Conservation (phyloP, 2,797 vertebrate species). For the Tamandua tetradactyla region DNA sequence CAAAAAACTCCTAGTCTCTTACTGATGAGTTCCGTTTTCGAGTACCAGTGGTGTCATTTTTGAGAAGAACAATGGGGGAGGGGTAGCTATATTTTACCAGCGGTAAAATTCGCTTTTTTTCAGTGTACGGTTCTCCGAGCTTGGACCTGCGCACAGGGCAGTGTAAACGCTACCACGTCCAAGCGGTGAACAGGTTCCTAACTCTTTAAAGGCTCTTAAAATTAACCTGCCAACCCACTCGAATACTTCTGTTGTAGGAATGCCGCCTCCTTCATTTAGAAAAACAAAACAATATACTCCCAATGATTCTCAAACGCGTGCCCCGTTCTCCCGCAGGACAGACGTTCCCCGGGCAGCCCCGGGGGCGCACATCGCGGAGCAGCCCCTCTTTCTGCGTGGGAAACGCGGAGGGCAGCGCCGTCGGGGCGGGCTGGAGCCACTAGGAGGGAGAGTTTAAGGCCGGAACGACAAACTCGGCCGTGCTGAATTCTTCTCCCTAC, state of each 20-base stretch:
- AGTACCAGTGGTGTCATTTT: neutral
- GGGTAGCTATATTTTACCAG: neutral
- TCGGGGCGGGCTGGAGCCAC: slow-evolving; percentile 14
- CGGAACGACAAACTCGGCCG: slow-evolving; percentile 48
- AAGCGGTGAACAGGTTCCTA: neutral
- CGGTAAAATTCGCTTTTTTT: neutral
- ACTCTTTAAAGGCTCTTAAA: neutral
- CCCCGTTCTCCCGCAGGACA: neutral
- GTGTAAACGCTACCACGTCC: neutral
- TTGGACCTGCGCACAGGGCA: fast-evolving
- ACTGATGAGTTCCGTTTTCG: neutral
- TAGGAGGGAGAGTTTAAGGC: slow-evolving; percentile 21
- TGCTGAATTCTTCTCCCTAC: slow-evolving; percentile 48
- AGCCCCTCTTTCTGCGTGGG: neutral
- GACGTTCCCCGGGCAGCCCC: neutral
- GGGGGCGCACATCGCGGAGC: neutral
- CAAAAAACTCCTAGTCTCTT: neutral
- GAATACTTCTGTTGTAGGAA: neutral
- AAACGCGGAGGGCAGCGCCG: neutral
- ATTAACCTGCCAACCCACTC: neutral
- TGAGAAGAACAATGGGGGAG: neutral
- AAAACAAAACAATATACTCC: neutral
- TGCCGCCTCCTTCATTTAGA: neutral
- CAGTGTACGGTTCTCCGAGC: neutral
- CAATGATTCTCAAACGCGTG: neutral